Base-by-base conservation (phyloP, 2,888 invertebrate species). In the Tetragonisca angustula region DNA sequence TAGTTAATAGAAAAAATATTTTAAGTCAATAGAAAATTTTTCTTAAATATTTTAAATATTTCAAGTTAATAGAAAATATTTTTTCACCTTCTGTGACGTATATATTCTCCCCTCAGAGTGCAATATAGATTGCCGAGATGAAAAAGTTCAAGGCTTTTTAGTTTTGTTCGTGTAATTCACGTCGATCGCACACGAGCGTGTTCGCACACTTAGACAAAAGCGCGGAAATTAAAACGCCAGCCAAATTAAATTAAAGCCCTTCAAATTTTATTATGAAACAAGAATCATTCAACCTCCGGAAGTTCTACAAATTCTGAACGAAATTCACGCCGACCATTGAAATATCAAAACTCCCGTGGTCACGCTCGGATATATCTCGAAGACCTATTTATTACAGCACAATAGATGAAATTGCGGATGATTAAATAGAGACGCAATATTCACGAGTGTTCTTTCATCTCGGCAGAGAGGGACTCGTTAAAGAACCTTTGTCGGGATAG, bases 401-500 rank as follows among this genome's bases (percentile, higher is more conserved):
- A 83, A 79, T 76, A 36, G 54, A 43, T 17, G 76, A 82, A 76
- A 83, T 76, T 67, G 61, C 61, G 65, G 27, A 54, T 70, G 75
- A 84, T 83, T 84, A 82, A 84, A 72, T 76, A 65, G 79, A 50
- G 67, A 52, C 61, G 70, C 75, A 56, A 76, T 77, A 76, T 76
- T 65, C 79, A 64, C 79, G 82, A 72, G 61, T 62, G 76, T 27
- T 69, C 81, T 84, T 86, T 87, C 81, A 86, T 87, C 81, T 68
- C 56, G 3, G 50, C 43, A 43, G 11, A 36, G 68, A 76, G 32
- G 76, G 61, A 56, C 71, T 83, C 73, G 72, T 77, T 81, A 79
- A 83, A 76, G 65, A 80, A 75, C 75, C 86, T 88, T 88, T 85
- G 87, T 87, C 81, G 84, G 72, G 81, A 32, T 11, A 21, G 71